Conservation (phyloP, 2,888 invertebrate genomes). For the Torymus auratus region DNA sequence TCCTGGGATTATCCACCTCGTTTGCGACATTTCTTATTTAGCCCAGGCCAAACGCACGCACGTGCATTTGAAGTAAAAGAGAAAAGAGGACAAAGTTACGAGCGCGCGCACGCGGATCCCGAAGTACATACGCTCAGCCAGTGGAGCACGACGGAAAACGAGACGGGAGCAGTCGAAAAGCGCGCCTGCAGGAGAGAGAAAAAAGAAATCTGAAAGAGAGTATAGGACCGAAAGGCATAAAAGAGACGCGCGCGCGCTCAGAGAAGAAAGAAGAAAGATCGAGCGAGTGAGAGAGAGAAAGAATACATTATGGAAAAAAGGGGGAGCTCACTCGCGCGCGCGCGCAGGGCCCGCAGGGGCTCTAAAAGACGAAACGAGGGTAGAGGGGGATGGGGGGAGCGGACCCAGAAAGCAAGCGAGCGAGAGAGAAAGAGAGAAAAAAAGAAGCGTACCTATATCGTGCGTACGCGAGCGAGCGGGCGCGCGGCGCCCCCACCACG, state of each 20-base stretch:
- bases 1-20: constrained; percentile 22
- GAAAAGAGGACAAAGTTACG: constrained; percentile 31
- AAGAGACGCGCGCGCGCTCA: constrained; percentile 51
- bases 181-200: constrained; percentile 28
- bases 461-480: constrained; percentile 67
- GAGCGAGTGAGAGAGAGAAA: constrained; percentile 53
- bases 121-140: not conserved
- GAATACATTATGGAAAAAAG: constrained; percentile 51
- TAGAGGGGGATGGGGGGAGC: constrained; percentile 50
- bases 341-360: constrained; percentile 42
- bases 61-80: constrained; percentile 40
- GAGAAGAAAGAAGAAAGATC: constrained; percentile 21
- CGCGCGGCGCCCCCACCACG: constrained; percentile 70
- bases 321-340: constrained; percentile 33
- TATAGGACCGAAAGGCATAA: constrained; percentile 43
- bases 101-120: not conserved
- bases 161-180: constrained; percentile 33
- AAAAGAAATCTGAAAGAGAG: constrained; percentile 55
- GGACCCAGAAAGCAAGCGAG: constrained; percentile 20
- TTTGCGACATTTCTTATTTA: constrained; percentile 39
- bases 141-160: constrained; percentile 13
- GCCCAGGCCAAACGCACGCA: not conserved
- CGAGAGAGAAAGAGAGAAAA: not conserved
- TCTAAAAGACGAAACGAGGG: constrained; percentile 22
- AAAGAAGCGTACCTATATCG: not conserved